Percentiles rank a stretch among this genome's conserved stretches.
phyloP scores from a whole-genome alignment of 2,888 invertebrate species.

The Horisme vitalbata region DNA sequence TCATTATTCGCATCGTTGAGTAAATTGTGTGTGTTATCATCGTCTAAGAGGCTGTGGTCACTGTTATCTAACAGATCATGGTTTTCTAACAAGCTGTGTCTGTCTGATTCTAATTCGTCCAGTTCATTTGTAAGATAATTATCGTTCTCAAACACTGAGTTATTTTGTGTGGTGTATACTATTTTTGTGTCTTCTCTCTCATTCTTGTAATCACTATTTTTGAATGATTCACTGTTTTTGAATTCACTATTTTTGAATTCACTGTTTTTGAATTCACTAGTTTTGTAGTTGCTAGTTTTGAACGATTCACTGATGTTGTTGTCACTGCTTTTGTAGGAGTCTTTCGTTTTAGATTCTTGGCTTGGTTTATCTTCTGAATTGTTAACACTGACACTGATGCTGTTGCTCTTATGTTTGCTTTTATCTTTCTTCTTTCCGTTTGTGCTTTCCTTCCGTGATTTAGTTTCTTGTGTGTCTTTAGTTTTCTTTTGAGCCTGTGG shows the following conservation, averaged over 20 bases:
- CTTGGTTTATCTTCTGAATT: slow-evolving; percentile 39
- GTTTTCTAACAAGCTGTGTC: slow-evolving; percentile 75
- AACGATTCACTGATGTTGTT: slow-evolving; percentile 24
- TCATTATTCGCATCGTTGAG: slow-evolving; percentile 64
- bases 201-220: neutral
- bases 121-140: slow-evolving; percentile 67
- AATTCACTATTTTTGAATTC: slow-evolving; percentile 14
- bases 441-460: slow-evolving; percentile 76
- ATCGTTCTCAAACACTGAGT: slow-evolving; percentile 66
- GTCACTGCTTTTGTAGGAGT: slow-evolving; percentile 23
- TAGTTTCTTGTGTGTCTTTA: slow-evolving; percentile 72
- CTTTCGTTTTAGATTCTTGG: slow-evolving; percentile 31
- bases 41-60: slow-evolving; percentile 72
- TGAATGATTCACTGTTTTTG: slow-evolving; percentile 17
- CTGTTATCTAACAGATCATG: slow-evolving; percentile 74
- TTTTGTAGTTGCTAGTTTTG: slow-evolving; percentile 26
- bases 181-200: slow-evolving; percentile 29
- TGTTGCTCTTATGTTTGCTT: slow-evolving; percentile 79
- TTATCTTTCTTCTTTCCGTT: slow-evolving; percentile 78
- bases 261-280: slow-evolving; percentile 20
- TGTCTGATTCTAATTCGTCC: slow-evolving; percentile 76
- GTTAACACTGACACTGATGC: slow-evolving; percentile 59
- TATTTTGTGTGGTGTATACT: slow-evolving; percentile 30
- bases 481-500: slow-evolving; percentile 75
- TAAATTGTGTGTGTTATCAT: slow-evolving; percentile 69